Percentiles rank a stretch among this genome's conserved stretches.
These are phyloP conservation scores for Neosilurus hyrtlii DNA, from an alignment of 2,797 vertebrate species.

Conservation along the genomic window DNA sequence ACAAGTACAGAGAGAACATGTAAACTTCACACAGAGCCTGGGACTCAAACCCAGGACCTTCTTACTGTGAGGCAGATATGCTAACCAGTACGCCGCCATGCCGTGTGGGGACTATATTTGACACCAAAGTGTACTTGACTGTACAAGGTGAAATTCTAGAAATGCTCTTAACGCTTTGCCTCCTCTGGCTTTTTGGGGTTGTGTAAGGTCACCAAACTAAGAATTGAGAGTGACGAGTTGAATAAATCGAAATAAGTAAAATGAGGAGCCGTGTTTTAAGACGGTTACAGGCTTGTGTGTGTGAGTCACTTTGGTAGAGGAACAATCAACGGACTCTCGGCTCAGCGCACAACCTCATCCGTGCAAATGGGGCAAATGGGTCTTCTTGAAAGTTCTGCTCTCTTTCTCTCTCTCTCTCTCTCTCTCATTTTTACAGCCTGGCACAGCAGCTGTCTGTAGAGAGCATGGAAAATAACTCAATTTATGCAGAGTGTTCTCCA, in stretches of 20 bases:
- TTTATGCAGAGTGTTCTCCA: conserved; percentile 51
- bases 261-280: not conserved
- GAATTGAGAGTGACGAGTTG: not conserved
- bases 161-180: not conserved
- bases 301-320: not conserved
- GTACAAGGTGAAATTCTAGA: too few species aligned
- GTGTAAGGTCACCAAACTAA: not conserved
- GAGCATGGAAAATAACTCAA: conserved; percentile 55
- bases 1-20: too few species aligned
- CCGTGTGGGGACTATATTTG: too few species aligned
- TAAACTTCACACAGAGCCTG: too few species aligned
- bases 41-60: too few species aligned
- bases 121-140: too few species aligned
- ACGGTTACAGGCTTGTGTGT: not conserved
- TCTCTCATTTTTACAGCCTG: conserved; percentile 46
- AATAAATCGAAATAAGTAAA: not conserved
- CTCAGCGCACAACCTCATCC: conserved; percentile 41
- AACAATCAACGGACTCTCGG: conserved; percentile 44
- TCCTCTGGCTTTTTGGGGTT: not conserved
- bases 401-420: conserved; percentile 14
- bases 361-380: conserved; percentile 42
- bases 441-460: conserved; percentile 55
- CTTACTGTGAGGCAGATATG: too few species aligned
- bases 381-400: conserved; percentile 45
- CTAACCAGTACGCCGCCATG: too few species aligned